Evolutionary conservation across 2,113 vertebrate genomes (phyloP).

Genomic region (Saccopteryx bilineata): DNA sequence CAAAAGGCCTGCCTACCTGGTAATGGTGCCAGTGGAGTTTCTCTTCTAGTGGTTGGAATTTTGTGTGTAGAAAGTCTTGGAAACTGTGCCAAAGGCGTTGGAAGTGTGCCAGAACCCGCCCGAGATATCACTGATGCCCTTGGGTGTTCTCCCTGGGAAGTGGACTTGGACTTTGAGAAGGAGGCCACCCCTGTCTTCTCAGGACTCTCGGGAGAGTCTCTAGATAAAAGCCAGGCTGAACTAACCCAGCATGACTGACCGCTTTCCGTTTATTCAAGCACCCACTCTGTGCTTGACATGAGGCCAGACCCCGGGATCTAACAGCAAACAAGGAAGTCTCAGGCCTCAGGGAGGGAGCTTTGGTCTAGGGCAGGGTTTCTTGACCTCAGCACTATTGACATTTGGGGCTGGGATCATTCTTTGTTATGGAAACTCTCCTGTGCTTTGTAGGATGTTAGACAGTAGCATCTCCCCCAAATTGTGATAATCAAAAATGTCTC

Average conservation of each 20-base stretch:
- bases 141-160: neutral
- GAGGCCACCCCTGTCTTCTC: neutral
- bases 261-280: neutral
- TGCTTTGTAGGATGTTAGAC: neutral
- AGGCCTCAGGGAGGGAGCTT: neutral
- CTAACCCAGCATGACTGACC: neutral
- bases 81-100: neutral
- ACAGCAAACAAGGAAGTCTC: neutral
- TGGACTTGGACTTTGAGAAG: neutral
- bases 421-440: neutral
- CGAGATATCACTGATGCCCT: neutral
- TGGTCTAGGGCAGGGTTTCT: neutral
- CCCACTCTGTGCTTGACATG: neutral
- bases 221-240: neutral
- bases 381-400: neutral
- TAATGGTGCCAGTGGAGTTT: conserved; percentile 24
- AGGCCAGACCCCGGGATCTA: neutral
- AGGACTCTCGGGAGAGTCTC: neutral
- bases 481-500: neutral
- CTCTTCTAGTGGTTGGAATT: conserved; percentile 19
- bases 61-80: neutral
- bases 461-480: neutral
- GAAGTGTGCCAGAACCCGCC: neutral
- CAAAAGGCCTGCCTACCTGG: conserved; percentile 57
- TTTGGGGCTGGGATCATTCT: no score